phyloP scores from a whole-genome alignment of 2,797 vertebrate species.

The Aldrovandia affinis region DNA sequence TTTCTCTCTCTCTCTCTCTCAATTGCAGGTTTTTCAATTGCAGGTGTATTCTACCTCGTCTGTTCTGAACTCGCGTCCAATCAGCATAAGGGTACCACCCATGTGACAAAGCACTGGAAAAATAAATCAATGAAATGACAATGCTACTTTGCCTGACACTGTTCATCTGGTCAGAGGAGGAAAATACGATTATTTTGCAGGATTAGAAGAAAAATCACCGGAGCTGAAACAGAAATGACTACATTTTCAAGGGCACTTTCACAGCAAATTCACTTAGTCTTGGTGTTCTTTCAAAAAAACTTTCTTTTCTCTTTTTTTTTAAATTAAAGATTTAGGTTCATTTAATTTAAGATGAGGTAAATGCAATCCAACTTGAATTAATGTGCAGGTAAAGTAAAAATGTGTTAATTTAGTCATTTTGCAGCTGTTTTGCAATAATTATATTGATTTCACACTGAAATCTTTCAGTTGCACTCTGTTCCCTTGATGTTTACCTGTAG shows the following conservation, averaged over 20 bases:
- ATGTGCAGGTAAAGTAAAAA: too few species aligned
- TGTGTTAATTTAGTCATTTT: too few species aligned
- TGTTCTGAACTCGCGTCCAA: background rate
- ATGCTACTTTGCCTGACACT: too few species aligned
- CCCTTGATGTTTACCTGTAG: too few species aligned
- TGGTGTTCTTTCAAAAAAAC: background rate
- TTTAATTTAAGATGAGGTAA: background rate
- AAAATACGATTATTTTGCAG: background rate
- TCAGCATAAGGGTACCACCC: background rate
- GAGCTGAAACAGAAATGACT: background rate
- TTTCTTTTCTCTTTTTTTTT: background rate
- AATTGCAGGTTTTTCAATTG: too few species aligned
- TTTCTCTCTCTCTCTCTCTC: slow-evolving; percentile 38
- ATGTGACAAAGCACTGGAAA: background rate
- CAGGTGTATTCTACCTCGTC: background rate
- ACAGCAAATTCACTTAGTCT: background rate
- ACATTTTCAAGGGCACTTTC: background rate
- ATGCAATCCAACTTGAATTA: too few species aligned
- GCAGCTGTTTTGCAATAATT: too few species aligned
- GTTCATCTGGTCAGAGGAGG: too few species aligned
- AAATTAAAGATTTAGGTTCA: background rate
- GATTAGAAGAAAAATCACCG: background rate
- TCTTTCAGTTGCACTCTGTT: too few species aligned
- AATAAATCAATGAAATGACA: background rate
- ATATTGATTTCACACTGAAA: too few species aligned